Conservation (phyloP, 2,113 vertebrate species). For the Abramis brama region DNA sequence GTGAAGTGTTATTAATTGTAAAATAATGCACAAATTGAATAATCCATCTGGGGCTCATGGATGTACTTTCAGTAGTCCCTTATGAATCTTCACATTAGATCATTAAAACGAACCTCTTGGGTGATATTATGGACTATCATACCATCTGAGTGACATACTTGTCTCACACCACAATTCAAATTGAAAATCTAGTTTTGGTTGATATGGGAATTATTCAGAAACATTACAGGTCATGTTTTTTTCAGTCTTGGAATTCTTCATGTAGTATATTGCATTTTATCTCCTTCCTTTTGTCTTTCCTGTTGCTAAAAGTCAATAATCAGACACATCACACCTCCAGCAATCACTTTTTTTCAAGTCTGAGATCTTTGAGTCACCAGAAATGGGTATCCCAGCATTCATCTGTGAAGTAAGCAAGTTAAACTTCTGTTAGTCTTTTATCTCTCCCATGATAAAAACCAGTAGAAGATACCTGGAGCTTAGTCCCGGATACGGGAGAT, state of each 20-base stretch:
- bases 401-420: background rate
- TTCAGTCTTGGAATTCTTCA: background rate
- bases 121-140: background rate
- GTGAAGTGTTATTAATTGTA: slow-evolving; percentile 3
- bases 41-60: background rate
- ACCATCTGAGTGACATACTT: background rate
- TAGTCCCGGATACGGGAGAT: background rate
- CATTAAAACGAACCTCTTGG: background rate
- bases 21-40: background rate
- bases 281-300: background rate
- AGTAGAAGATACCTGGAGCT: background rate
- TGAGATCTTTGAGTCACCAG: slow-evolving; percentile 4
- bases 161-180: background rate
- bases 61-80: slow-evolving; percentile 4
- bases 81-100: background rate
- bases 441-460: background rate
- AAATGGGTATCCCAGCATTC: background rate
- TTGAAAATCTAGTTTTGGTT: background rate
- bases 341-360: background rate
- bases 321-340: background rate
- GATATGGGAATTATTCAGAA: background rate
- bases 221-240: slow-evolving; percentile 11
- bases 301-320: slow-evolving; percentile 1
- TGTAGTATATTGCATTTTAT: slow-evolving; percentile 33
- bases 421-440: background rate